A percentile compares a stretch with the other conserved stretches of the same genome.
Conservation (phyloP, 2,888 invertebrate species). For the Archips crataeganus region DNA sequence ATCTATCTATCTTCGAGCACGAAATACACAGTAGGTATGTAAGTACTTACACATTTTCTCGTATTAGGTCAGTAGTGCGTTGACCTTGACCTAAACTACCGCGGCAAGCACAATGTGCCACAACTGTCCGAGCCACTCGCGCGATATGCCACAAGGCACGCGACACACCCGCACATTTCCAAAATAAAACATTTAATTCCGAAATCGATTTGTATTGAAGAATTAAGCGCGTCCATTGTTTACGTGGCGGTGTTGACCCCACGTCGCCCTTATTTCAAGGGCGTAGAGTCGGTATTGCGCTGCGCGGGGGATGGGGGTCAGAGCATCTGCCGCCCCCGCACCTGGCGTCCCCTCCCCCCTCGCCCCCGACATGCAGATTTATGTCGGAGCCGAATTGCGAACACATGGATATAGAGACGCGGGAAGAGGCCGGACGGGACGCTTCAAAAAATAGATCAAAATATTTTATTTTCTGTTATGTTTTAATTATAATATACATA, state of each 20-base stretch:
- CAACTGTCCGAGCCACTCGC: no score
- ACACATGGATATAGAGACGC: constrained; percentile 20
- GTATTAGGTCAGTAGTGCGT: no score
- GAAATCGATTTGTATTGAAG: constrained; percentile 39
- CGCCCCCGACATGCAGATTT: constrained; percentile 70
- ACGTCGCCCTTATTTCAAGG: constrained; percentile 5
- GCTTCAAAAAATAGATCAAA: not conserved
- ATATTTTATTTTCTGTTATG: no score
- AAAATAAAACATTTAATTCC: constrained; percentile 36
- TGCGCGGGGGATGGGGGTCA: constrained; percentile 64
- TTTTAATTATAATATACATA: no score
- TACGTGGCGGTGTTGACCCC: constrained; percentile 34
- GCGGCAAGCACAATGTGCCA: no score
- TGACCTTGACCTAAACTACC: no score
- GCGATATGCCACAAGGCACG: not conserved
- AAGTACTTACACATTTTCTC: no score
- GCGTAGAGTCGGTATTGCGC: constrained; percentile 8
- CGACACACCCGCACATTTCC: not conserved
- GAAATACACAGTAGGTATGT: no score
- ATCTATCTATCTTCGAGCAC: no score
- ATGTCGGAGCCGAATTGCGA: constrained; percentile 50
- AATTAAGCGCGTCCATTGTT: constrained; percentile 39
- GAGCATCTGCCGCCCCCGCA: constrained; percentile 80
- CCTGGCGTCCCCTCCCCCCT: constrained; percentile 57
- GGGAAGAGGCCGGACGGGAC: not conserved